These are phyloP conservation scores for Noctua pronuba DNA, from an alignment of 2,888 invertebrate species.

Conservation along the genomic window DNA sequence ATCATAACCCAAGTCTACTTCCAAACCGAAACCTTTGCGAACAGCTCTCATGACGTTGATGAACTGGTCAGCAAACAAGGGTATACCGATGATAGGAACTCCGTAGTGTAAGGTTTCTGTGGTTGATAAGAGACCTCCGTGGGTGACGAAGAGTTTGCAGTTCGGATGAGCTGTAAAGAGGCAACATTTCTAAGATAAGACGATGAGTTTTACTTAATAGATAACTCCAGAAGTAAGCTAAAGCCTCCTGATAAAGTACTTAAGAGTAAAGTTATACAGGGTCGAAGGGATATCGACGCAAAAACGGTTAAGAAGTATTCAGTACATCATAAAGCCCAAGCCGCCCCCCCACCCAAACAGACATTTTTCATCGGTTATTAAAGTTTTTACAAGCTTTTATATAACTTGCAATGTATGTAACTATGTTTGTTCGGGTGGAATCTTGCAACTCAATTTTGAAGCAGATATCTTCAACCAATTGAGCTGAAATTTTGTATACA, in stretches of 20 bases:
- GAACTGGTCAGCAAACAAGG: conserved; percentile 78
- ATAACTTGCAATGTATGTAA: too few relatives aligned
- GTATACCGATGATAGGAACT: conserved; percentile 79
- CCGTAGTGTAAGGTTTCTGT: conserved; percentile 77
- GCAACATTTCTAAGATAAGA: not conserved
- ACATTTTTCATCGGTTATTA: too few relatives aligned
- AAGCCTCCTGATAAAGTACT: not conserved
- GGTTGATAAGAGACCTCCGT: conserved; percentile 77
- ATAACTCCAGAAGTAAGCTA: not conserved
- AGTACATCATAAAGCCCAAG: too few relatives aligned
- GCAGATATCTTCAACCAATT: too few relatives aligned
- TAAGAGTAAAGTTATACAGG: too few relatives aligned
- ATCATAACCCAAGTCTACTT: conserved; percentile 70
- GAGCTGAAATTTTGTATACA: too few relatives aligned
- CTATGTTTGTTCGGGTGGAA: too few relatives aligned
- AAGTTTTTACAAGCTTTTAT: too few relatives aligned
- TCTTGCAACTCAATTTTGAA: too few relatives aligned
- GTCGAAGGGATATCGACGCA: too few relatives aligned
- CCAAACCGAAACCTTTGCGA: conserved; percentile 73
- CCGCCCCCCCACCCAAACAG: too few relatives aligned
- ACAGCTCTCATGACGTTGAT: conserved; percentile 74
- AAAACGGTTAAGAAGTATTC: too few relatives aligned
- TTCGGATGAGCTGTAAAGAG: conserved; percentile 78
- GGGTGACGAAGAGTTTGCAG: conserved; percentile 77
- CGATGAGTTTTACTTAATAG: not conserved